Base-by-base conservation (phyloP, 2,113 vertebrate genomes). In the Emberiza fucata region DNA sequence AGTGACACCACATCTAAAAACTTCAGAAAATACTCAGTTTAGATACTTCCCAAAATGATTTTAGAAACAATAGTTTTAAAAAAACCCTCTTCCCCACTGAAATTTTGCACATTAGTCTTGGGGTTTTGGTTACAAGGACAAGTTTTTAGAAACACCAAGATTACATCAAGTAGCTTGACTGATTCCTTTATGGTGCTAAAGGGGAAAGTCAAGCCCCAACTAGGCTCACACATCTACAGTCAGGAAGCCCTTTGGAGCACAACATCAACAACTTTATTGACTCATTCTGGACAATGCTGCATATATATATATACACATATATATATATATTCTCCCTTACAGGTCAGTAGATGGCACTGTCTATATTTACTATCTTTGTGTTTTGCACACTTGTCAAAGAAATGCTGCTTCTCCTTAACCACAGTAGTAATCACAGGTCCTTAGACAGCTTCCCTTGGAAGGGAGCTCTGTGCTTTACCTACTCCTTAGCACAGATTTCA, bases 301-400 rank as follows among this genome's bases (percentile, higher is more conserved):
- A 18, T 29, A 48, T 24, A 33, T 65, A 50, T 50, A 88, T 70
- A 82, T 25, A 59, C n/a, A n/a, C n/a, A 48, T 24, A 33, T 65
- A 50, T 50, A 88, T 70, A 82, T 25, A 59, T 61, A 61, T 70
- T 92, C 72, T 95, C 70, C 81, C 56, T 68, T 35, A 45, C 15
- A 71, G 1, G 93, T 96, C 96, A 97, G 94, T 91, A 97, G 96
- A 95, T 97, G 97, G 97, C 97, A 97, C 94, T 91, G 59, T 97
- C 86, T 94, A 96, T 95, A 96, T 97, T 97, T 95, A 96, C 82
- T 95, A 94, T 81, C 47, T 87, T 57, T 3, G 9, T 79, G 47
- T 90, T 91, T 94, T 70, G n/a, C 66, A 86, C 63, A 59, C 37
- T 81, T 81, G 47, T 53, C 53, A 66, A 77, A 90, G 31, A 87